These are phyloP conservation scores for Nomada hirtipes DNA, from an alignment of 2,888 invertebrate genomes.

Conservation along the genomic window DNA sequence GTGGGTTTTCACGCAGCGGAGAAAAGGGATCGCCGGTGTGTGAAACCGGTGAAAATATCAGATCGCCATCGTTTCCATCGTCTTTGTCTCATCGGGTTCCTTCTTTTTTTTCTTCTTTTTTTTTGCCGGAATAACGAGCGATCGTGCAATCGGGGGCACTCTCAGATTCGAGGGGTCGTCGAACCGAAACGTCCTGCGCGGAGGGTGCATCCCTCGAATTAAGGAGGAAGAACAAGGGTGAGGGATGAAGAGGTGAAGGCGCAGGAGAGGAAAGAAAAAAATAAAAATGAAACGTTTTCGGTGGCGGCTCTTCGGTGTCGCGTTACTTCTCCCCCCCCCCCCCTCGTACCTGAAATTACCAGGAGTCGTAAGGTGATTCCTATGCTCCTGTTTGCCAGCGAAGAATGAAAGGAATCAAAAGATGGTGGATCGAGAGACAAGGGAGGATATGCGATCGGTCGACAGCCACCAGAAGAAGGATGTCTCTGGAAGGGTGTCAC, in stretches of 20 bases:
- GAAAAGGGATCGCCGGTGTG: slow-evolving; percentile 40
- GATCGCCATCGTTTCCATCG: slow-evolving; percentile 62
- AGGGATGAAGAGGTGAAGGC: slow-evolving; percentile 23
- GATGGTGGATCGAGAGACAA: slow-evolving; percentile 52
- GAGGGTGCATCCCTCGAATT: slow-evolving; percentile 51
- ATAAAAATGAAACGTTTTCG: slow-evolving; percentile 42
- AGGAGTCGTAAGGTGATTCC: slow-evolving; percentile 56
- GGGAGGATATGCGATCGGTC: slow-evolving; percentile 55
- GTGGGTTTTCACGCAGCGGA: slow-evolving; percentile 49
- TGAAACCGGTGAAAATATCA: slow-evolving; percentile 68
- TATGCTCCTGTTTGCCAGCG: slow-evolving; percentile 32
- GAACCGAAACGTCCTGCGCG: slow-evolving; percentile 38
- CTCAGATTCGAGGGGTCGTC: slow-evolving; percentile 44
- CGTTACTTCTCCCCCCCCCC: slow-evolving; percentile 36
- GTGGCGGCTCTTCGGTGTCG: slow-evolving; percentile 48
- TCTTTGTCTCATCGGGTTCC: slow-evolving; percentile 58
- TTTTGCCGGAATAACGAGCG: slow-evolving; percentile 57
- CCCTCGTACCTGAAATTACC: slow-evolving; percentile 58
- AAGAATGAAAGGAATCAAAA: slow-evolving; percentile 44
- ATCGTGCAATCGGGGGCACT: slow-evolving; percentile 42
- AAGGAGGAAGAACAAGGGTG: slow-evolving; percentile 50
- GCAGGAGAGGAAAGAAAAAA: slow-evolving; percentile 24
- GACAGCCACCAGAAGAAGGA: slow-evolving; percentile 51
- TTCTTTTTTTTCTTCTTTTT: slow-evolving; percentile 17
- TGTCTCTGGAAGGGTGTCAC: slow-evolving; percentile 65